Base-by-base conservation (phyloP, 1,140 invertebrate species). In the Nebria ingens region DNA sequence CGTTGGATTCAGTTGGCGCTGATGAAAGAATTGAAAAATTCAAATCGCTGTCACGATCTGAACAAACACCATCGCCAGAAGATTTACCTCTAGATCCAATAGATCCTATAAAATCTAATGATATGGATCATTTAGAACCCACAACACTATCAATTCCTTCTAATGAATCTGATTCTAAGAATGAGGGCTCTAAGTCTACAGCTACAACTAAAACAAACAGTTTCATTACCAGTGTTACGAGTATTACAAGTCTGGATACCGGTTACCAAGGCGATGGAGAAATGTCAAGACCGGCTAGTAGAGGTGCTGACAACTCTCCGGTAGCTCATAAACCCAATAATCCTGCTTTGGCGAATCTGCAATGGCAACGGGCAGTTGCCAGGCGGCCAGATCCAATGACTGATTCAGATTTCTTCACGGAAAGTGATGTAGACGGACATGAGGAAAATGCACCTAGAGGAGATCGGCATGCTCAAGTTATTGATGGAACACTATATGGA, bases 221-320 rank as follows among this genome's bases (percentile, higher is more conserved):
- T 67, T 88, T 89, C 64, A 83, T 90, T 2, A 89, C 86, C 0
- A 89, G 87, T 59, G 84, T 90, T 1, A 90, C 87, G 1, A 89
- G 87, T 63, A 89, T 90, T 21, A 89, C 87, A 2, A 91, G 88
- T 64, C 71, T 90, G 59, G 89, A 92, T 65, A 85, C 82, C 2
- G 89, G 89, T 12, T 91, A 91, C 69, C 89, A 91, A 71, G 86
- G 87, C 11, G 87, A 89, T 71, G 87, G 87, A 0, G 87, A 90
- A 71, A 87, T 86, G 78, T 89, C 85, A 6, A 72, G 86, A 50
- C 86, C 85, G 1, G 85, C 84, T 0, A 88, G 85, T 61, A 78
- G 85, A 58, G 85, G 82, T 54, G 83, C 81, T 38, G 86, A 84
- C 68, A 83, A 81, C 70, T 82, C 80, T 38, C 79, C 77, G 17